Conservation (phyloP, 2,797 vertebrate genomes). For the Dallia pectoralis region DNA sequence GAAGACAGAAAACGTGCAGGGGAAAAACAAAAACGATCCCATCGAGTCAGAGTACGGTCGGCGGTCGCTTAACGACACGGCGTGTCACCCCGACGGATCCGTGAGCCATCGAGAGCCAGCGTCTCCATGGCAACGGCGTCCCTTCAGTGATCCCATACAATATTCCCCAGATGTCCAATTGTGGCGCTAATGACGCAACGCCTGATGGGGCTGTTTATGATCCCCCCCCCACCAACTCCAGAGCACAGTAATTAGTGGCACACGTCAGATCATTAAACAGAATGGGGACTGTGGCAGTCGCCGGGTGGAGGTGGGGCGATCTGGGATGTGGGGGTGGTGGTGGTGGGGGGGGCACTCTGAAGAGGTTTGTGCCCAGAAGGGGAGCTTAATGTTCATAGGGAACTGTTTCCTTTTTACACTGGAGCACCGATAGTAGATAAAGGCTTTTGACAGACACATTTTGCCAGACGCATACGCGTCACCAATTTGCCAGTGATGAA, state of each 20-base stretch:
- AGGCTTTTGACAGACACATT: too few relatives aligned
- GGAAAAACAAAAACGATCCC: neutral
- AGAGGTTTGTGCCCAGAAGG: neutral
- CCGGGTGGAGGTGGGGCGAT: neutral
- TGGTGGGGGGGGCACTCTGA: neutral
- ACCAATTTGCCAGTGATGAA: neutral
- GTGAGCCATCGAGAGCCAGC: neutral
- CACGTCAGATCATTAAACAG: slow-evolving; percentile 74
- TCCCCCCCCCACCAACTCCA: slow-evolving; percentile 54
- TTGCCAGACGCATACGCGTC: neutral
- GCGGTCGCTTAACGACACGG: neutral
- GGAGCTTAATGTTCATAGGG: neutral
- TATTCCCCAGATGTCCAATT: slow-evolving; percentile 71
- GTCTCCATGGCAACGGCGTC: slow-evolving; percentile 10
- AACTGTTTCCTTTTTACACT: too few relatives aligned
- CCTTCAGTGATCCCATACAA: neutral
- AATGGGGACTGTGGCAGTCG: slow-evolving; percentile 7
- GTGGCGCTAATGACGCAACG: slow-evolving; percentile 68
- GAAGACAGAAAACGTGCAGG: neutral
- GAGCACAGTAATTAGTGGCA: slow-evolving; percentile 69
- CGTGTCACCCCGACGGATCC: neutral
- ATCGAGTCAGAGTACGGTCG: neutral
- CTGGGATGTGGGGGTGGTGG: neutral
- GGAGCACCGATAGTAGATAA: too few relatives aligned
- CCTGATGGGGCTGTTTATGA: slow-evolving; percentile 75